Evolutionary conservation across 2,888 invertebrate species (phyloP).

Genomic region (Labia minor): DNA sequence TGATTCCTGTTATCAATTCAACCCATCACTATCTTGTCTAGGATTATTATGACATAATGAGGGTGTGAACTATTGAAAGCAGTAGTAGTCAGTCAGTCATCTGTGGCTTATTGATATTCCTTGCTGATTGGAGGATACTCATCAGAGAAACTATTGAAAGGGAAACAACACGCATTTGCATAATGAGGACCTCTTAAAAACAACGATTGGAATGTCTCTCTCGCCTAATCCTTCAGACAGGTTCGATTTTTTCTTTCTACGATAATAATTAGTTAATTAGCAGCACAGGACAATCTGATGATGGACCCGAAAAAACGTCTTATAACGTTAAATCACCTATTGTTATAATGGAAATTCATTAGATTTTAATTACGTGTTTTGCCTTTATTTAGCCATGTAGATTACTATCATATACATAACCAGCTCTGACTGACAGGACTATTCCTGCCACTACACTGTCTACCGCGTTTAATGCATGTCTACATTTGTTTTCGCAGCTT

Average conservation of each 20-base stretch:
- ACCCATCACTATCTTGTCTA: too few relatives aligned
- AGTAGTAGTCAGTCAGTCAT: too few relatives aligned
- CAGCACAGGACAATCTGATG: conserved; percentile 13
- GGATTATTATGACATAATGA: too few relatives aligned
- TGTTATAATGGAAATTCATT: conserved; percentile 13
- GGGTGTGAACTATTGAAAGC: too few relatives aligned
- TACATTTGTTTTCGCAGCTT: conserved; percentile 8
- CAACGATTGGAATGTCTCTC: not conserved
- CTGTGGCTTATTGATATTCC: too few relatives aligned
- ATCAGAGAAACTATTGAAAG: too few relatives aligned
- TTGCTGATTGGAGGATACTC: too few relatives aligned
- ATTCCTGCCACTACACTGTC: not conserved
- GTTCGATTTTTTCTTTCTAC: not conserved
- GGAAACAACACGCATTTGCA: too few relatives aligned
- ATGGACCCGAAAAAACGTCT: not conserved
- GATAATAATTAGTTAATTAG: conserved; percentile 13
- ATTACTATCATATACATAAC: conserved; percentile 13
- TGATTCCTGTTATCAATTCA: too few relatives aligned
- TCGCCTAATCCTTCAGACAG: not conserved
- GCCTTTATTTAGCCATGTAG: conserved; percentile 13
- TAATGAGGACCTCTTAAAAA: too few relatives aligned
- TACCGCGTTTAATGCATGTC: not conserved
- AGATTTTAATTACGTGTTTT: conserved; percentile 4
- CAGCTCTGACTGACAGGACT: not conserved
- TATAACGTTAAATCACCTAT: not conserved